Evolutionary conservation across 2,888 invertebrate species (phyloP), one percentile per base, ranked within the genome.

Genomic region (Xylocampa areola): DNA sequence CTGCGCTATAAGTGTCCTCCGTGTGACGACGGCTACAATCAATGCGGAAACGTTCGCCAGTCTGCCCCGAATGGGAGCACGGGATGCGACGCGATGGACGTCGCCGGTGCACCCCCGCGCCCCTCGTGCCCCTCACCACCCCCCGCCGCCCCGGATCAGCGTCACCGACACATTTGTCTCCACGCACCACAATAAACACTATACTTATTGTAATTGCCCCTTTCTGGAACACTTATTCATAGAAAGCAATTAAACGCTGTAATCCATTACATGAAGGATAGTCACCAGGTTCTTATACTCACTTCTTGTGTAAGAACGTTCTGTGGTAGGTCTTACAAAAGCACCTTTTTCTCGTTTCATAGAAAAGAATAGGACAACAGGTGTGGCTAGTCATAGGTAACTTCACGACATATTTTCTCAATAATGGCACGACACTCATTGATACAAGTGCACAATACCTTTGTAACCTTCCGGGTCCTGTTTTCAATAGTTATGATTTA

Each of bases 21-120:
- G 81, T 78, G 86, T 90, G 92, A 90, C 92, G 91, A 86, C 80
- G 87, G 79, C 77, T 78, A 81, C 82, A 81, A 87, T 87, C 92
- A 92, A 93, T 93, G 93, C 93, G 93, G 93, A 93, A 93, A 81
- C 85, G 76, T 69, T 73, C 77, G 77, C 76, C 72, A 77, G 86
- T 86, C 84, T 84, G 81, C 82, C 73, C 76, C 90, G 84, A 92
- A 92, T 90, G 91, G 80, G 92, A 87, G 84, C 88, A 82, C 90
- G 88, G 85, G 92, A 92, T 88, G 91, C 87, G 87, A 71, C 84
- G 85, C 82, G 80, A 76, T 83, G 82, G 79, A 76, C 82, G 85
- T 79, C 81, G 77, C 74, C 76, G 76, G 77, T 74, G 55, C 75
- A 53, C 36, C 49, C 55, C 55, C 62, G 65, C 72, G 59, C 57